phyloP scores from a whole-genome alignment of 2,113 vertebrate genomes.

The Nettapus auritus region DNA sequence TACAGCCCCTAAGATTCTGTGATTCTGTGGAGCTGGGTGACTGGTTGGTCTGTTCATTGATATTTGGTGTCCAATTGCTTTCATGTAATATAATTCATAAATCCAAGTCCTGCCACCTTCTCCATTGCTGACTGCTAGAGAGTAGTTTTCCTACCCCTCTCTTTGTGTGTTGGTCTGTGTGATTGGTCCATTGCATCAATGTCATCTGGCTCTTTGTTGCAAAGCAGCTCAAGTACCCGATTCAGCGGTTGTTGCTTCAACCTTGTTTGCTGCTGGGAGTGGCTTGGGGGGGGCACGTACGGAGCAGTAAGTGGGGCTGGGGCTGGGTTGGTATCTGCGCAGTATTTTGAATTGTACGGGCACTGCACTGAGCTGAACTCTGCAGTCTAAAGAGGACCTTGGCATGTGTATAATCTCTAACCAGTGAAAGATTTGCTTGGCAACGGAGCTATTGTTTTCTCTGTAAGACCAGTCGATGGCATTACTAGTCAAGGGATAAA shows the following conservation, averaged over 20 bases:
- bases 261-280: not conserved
- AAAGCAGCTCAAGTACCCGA: not conserved
- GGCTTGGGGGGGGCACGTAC: not conserved
- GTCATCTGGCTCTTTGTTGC: not conserved
- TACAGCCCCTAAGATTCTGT: too few relatives aligned
- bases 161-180: not conserved
- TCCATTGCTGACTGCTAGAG: not conserved
- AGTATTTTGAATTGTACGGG: not conserved
- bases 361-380: not conserved
- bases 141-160: not conserved
- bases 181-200: not conserved
- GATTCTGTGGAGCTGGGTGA: not conserved
- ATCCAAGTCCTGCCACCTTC: not conserved
- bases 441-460: not conserved
- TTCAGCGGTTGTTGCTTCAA: not conserved
- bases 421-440: not conserved
- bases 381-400: not conserved
- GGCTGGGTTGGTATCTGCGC: not conserved
- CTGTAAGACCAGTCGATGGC: not conserved
- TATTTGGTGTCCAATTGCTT: not conserved
- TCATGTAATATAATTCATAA: not conserved
- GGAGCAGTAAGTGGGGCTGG: not conserved
- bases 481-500: not conserved
- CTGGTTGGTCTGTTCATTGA: not conserved
- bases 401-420: not conserved